Base-by-base conservation (phyloP, 2,797 vertebrate species). In the Sebastes oblongus region DNA sequence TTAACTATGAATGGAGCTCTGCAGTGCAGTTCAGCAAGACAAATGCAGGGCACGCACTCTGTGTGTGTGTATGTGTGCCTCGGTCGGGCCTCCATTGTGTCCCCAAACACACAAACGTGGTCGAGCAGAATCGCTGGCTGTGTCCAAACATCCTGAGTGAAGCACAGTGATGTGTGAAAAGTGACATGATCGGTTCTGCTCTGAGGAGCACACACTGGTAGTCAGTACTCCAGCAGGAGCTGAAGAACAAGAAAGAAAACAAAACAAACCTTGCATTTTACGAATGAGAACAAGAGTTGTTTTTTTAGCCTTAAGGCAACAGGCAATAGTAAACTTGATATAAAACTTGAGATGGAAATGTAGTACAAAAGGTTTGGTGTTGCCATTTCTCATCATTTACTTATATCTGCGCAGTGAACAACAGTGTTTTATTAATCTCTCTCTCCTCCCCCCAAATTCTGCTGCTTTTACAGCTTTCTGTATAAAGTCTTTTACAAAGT, bases 1-100 rank as follows among this genome's bases (percentile, higher is more conserved):
- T 86, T 78, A 87, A 83, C 78, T 81, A 77, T 88, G 78, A 91
- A 80, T 91, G 82, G 75, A 81, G 70, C 75, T 75, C 16, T 8
- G 75, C 74, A 50, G 52, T 68, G 60, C 62, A 79, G 65, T 58
- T 60, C 61, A 75, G 55, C 50, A 70, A 82, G 67, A 72, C 71
- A 71, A 75, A 60, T 46, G 10, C 62, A 36, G 73, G 61, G 32
- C 56, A 64, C 71, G 46, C 46, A 50, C 24, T 58, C 34, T 61
- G 24, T 39, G 73, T 61, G 50, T 61, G 30, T 39, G 20, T 76
- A 25, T 66, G 55, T n/a, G 59, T 27, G 56, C 24, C 27, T 52
- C 2, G 1, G 2, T 64, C n/a, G 46, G 54, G 58, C 66, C 42
- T 70, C 46, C 24, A 52, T 64, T 80, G 75, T 59, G 27, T 22